Evolutionary conservation across 2,888 invertebrate species (phyloP).

Genomic region (Hirtodrosophila duncani): DNA sequence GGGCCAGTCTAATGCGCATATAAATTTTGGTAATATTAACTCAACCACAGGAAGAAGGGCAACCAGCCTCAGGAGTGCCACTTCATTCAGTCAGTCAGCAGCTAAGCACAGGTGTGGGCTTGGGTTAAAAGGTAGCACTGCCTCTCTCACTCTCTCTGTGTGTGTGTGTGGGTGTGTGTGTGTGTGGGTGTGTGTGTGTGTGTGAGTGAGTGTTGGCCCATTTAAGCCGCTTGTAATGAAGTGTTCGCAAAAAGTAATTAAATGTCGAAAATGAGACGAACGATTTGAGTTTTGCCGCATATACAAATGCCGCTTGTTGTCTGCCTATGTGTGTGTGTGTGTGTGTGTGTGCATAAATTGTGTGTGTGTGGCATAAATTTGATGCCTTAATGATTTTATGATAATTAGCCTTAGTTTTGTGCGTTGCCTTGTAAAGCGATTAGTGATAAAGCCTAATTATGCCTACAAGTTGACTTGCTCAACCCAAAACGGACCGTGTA

Average conservation of each 20-base stretch:
- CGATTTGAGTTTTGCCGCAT: slow-evolving; percentile 44
- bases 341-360: slow-evolving; percentile 23
- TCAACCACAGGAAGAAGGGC: too few relatives aligned
- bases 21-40: too few relatives aligned
- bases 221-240: slow-evolving; percentile 58
- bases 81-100: too few relatives aligned
- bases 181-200: slow-evolving; percentile 7
- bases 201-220: slow-evolving; percentile 13
- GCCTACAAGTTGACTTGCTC: slow-evolving; percentile 49
- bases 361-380: slow-evolving; percentile 45
- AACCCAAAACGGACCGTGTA: too few relatives aligned
- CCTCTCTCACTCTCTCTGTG: slow-evolving; percentile 1
- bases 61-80: too few relatives aligned
- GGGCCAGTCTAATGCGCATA: too few relatives aligned
- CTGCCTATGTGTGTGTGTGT: slow-evolving; percentile 1
- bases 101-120: too few relatives aligned
- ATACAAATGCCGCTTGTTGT: neutral
- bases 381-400: slow-evolving; percentile 68
- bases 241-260: slow-evolving; percentile 67
- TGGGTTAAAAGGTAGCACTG: neutral
- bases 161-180: neutral
- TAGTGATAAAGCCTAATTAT: slow-evolving; percentile 61
- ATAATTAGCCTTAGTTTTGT: slow-evolving; percentile 62
- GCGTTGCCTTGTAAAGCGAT: slow-evolving; percentile 60
- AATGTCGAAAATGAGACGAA: slow-evolving; percentile 66